Conservation (phyloP, 2,888 invertebrate species). For the Metellina segmentata region DNA sequence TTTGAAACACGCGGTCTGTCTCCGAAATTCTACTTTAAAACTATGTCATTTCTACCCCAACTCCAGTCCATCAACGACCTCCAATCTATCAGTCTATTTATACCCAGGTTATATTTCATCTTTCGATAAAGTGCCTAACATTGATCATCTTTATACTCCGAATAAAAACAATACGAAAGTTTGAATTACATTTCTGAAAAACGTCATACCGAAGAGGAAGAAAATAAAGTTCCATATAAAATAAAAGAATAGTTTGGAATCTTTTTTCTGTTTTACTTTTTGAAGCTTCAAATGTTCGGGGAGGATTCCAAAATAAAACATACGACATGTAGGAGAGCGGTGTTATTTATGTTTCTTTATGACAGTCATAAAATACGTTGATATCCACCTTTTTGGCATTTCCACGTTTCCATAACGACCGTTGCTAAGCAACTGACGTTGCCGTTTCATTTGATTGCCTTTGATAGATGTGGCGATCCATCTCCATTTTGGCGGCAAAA, state of each 20-base stretch:
- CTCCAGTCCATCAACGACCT: no score
- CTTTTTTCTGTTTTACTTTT: constrained; percentile 44
- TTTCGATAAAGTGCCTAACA: constrained; percentile 44
- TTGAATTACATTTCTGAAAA: constrained; percentile 68
- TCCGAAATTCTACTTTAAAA: no score
- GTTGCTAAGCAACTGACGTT: constrained; percentile 68
- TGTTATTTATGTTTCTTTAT: constrained; percentile 71
- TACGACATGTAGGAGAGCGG: constrained; percentile 53
- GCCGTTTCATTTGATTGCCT: constrained; percentile 66
- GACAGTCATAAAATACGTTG: constrained; percentile 71
- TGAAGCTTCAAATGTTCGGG: constrained; percentile 61
- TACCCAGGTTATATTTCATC: constrained; percentile 50
- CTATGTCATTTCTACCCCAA: no score
- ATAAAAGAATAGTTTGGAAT: constrained; percentile 34
- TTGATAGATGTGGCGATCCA: constrained; percentile 70
- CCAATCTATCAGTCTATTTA: constrained; percentile 54
- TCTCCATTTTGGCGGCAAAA: constrained; percentile 69
- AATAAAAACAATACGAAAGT: constrained; percentile 65
- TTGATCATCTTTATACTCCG: constrained; percentile 58
- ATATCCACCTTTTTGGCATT: constrained; percentile 72
- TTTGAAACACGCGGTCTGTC: no score
- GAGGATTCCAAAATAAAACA: constrained; percentile 64
- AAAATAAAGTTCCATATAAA: constrained; percentile 25
- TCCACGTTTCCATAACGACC: constrained; percentile 71
- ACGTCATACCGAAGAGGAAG: constrained; percentile 40